Conservation (phyloP, 1,140 invertebrate species). For the Varroa destructor region DNA sequence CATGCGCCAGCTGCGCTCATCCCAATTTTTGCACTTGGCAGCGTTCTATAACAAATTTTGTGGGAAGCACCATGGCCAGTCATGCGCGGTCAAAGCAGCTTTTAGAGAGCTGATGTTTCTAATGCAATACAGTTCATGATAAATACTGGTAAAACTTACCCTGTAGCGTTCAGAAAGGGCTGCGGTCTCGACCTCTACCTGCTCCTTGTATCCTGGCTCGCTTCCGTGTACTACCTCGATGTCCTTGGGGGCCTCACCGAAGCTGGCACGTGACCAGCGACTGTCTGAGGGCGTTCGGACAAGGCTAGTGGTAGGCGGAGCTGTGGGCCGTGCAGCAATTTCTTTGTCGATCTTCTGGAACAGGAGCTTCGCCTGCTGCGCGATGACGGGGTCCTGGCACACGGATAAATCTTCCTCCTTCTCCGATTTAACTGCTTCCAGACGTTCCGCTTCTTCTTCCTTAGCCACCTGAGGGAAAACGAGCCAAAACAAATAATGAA, state of each 20-base stretch:
- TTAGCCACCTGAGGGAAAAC: not conserved
- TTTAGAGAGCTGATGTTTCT: too few relatives aligned
- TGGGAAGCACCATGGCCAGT: too few relatives aligned
- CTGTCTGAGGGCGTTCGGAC: slow-evolving; percentile 7
- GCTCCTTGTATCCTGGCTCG: slow-evolving; percentile 20
- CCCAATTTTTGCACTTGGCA: too few relatives aligned
- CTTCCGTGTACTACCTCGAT: slow-evolving; percentile 10
- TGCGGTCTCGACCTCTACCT: slow-evolving; percentile 21
- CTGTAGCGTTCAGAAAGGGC: slow-evolving; percentile 23
- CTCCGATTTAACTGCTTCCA: slow-evolving; percentile 12
- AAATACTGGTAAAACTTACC: not conserved
- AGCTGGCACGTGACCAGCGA: slow-evolving; percentile 2
- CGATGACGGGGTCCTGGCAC: slow-evolving; percentile 16
- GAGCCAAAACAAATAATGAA: too few relatives aligned
- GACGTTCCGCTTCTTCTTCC: slow-evolving; percentile 14
- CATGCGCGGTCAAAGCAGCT: too few relatives aligned
- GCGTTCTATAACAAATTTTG: too few relatives aligned
- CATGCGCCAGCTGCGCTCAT: too few relatives aligned
- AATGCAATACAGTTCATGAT: too few relatives aligned
- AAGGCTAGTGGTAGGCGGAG: not conserved
- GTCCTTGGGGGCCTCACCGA: slow-evolving; percentile 5
- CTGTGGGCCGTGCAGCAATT: not conserved
- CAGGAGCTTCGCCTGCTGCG: slow-evolving; percentile 7
- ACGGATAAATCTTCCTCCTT: slow-evolving; percentile 17
- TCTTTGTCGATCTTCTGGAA: slow-evolving; percentile 23